A percentile compares a stretch with the other conserved stretches of the same genome.
These are phyloP conservation scores for Limnephilus auricula DNA, from an alignment of 2,888 invertebrate species.

Conservation along the genomic window DNA sequence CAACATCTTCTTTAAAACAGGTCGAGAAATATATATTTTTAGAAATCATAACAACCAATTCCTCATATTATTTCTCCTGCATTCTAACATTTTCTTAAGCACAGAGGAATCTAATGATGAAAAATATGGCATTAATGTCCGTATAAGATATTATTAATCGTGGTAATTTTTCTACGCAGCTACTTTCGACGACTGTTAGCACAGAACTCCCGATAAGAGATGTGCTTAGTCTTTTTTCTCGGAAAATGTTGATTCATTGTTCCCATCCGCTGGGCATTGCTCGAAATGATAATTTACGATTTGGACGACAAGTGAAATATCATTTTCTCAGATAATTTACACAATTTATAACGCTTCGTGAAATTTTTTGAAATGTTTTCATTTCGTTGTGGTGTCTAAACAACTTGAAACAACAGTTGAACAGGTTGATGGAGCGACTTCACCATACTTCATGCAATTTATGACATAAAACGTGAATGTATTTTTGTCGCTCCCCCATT, in stretches of 20 bases:
- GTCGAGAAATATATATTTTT: background rate
- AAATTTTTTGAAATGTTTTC: background rate
- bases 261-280: constrained; percentile 57
- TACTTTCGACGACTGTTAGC: constrained; percentile 63
- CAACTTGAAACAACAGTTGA: background rate
- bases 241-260: constrained; percentile 63
- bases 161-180: constrained; percentile 69
- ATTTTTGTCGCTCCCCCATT: background rate
- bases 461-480: background rate
- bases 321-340: constrained; percentile 38
- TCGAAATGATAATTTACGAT: constrained; percentile 56
- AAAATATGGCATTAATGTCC: constrained; percentile 73
- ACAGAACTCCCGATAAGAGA: constrained; percentile 63
- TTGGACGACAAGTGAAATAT: constrained; percentile 51
- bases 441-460: background rate
- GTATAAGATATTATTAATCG: constrained; percentile 71
- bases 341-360: constrained; percentile 12
- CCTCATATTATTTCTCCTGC: constrained; percentile 43
- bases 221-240: constrained; percentile 63
- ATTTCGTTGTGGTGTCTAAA: background rate
- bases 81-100: constrained; percentile 69
- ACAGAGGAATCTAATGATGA: constrained; percentile 73
- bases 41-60: background rate
- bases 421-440: background rate
- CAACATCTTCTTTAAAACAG: background rate